Conservation (phyloP, 2,797 vertebrate genomes). For the Trachops cirrhosus region DNA sequence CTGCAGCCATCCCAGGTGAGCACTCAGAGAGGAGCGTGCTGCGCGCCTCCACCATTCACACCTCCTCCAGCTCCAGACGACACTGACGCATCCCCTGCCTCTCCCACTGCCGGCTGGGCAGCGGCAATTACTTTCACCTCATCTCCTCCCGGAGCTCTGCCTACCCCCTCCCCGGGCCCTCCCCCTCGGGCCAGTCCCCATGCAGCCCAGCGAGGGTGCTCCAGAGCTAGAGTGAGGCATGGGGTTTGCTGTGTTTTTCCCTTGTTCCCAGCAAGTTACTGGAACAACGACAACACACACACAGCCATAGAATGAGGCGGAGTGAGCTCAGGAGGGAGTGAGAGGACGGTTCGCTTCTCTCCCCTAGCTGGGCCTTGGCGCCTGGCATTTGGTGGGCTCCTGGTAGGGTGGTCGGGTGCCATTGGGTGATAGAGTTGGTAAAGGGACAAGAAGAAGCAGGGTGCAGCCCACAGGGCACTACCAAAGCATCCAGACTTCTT, state of each 20-base stretch:
- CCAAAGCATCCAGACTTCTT: neutral
- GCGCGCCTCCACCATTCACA: conserved; percentile 65
- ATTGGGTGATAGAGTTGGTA: neutral
- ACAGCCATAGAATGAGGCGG: neutral
- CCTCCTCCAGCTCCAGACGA: conserved; percentile 70
- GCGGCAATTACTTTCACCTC: conserved; percentile 78
- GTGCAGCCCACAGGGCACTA: neutral
- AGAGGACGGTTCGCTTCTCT: neutral
- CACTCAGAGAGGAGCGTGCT: neutral
- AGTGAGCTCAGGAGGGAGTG: fast-evolving
- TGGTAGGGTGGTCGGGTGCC: neutral
- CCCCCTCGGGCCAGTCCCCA: conserved; percentile 57
- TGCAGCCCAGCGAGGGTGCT: conserved; percentile 58
- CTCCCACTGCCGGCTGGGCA: conserved; percentile 70
- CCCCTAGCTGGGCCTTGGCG: neutral
- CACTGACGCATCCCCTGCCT: conserved; percentile 70
- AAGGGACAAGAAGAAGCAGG: neutral
- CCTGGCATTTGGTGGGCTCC: neutral
- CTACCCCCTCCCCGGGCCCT: conserved; percentile 55
- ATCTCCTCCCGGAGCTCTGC: conserved; percentile 75
- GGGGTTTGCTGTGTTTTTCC: conserved; percentile 61
- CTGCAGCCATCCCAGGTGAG: conserved; percentile 64
- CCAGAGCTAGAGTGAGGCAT: conserved; percentile 31
- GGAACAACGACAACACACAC: conserved; percentile 47
- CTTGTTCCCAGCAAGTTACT: conserved; percentile 72